A percentile compares a stretch with the other conserved stretches of the same genome.
These are phyloP conservation scores for Eidolon dupreanum DNA, from an alignment of 2,797 vertebrate species.

Conservation along the genomic window DNA sequence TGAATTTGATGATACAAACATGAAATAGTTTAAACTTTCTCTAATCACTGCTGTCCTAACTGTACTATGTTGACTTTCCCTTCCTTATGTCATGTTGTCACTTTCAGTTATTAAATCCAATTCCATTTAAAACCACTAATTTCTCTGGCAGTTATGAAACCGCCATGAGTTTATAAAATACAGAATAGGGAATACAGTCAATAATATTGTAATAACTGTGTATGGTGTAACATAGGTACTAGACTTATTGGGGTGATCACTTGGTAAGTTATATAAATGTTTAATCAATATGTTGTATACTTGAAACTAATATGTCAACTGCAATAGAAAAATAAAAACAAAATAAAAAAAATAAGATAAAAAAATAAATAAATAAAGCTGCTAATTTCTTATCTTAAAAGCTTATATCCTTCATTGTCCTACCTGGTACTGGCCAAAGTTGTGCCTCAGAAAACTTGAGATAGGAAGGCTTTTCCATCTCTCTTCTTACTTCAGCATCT, in stretches of 20 bases:
- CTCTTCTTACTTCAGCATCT: neutral
- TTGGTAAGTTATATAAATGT: neutral
- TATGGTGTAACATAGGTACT: neutral
- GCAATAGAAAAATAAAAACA: neutral
- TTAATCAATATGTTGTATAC: neutral
- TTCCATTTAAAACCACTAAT: neutral
- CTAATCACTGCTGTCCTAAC: neutral
- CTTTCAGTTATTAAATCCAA: neutral
- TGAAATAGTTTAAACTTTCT: neutral
- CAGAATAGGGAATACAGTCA: neutral
- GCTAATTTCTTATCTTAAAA: neutral
- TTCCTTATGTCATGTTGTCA: neutral
- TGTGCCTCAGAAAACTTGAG: neutral
- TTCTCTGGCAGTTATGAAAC: neutral
- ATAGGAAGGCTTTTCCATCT: neutral
- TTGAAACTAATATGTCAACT: neutral
- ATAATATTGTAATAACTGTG: neutral
- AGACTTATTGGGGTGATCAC: neutral
- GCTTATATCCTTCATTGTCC: neutral
- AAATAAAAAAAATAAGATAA: neutral
- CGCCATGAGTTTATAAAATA: neutral
- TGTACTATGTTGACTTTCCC: neutral
- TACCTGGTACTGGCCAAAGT: neutral
- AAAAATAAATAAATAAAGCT: neutral
- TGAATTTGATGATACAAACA: neutral